These are phyloP conservation scores for Philopotamus ludificatus DNA, from an alignment of 1,140 invertebrate genomes.

Conservation along the genomic window DNA sequence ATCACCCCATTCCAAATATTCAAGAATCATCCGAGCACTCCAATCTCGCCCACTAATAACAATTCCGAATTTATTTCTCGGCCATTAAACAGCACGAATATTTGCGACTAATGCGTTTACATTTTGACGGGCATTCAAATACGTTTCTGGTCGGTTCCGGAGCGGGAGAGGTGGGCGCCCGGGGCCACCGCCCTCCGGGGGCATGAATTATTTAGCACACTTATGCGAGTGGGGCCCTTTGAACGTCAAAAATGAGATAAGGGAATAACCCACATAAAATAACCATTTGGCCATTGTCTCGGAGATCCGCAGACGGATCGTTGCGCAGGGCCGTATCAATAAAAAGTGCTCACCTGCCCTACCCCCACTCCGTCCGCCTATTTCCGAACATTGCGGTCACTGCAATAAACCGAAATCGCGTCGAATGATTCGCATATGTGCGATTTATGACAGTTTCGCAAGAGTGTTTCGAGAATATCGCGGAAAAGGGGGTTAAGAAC, in stretches of 20 bases:
- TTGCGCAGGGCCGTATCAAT: not conserved
- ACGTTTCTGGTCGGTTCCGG: not conserved
- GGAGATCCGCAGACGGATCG: not conserved
- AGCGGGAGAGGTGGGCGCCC: not conserved
- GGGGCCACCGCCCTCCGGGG: not conserved
- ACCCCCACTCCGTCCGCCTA: too few relatives aligned
- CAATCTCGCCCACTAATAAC: too few relatives aligned
- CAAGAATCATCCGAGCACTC: too few relatives aligned
- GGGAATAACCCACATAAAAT: not conserved
- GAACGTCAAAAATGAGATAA: not conserved
- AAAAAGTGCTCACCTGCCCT: not conserved
- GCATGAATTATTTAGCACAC: not conserved
- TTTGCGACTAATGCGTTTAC: not conserved
- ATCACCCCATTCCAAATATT: too few relatives aligned
- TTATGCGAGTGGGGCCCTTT: not conserved
- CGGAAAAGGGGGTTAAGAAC: too few relatives aligned
- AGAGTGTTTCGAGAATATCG: too few relatives aligned
- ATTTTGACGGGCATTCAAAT: not conserved
- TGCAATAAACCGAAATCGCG: not conserved
- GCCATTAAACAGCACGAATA: not conserved
- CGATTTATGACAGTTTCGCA: not conserved
- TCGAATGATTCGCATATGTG: not conserved
- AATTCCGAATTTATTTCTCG: not conserved
- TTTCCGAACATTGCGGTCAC: not conserved
- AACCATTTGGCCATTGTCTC: not conserved